These are phyloP conservation scores for Fissipunctia ypsillon DNA, from an alignment of 2,888 invertebrate species.

Conservation along the genomic window DNA sequence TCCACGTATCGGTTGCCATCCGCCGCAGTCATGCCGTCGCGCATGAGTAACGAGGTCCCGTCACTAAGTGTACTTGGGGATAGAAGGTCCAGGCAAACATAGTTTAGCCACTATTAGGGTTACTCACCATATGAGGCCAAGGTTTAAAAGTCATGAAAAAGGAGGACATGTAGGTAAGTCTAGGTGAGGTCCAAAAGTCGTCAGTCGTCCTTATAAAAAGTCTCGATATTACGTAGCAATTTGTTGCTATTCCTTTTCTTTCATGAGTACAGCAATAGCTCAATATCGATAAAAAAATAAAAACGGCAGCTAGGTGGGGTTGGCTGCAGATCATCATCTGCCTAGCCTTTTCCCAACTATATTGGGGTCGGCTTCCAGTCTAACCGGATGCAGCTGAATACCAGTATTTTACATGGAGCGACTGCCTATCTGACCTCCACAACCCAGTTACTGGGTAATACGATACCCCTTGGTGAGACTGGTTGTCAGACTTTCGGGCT, in stretches of 20 bases:
- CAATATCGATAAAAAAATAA: neutral
- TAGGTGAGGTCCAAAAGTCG: neutral
- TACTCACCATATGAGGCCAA: slow-evolving; percentile 5
- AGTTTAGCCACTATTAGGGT: slow-evolving; percentile 30
- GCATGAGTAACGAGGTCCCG: slow-evolving; percentile 81
- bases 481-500: no score
- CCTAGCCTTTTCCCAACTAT: no score
- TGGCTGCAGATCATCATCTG: no score
- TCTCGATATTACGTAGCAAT: neutral
- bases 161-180: neutral
- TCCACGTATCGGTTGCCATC: slow-evolving; percentile 81
- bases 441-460: no score
- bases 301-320: neutral
- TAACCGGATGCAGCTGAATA: no score
- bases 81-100: slow-evolving; percentile 58
- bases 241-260: neutral
- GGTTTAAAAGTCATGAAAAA: neutral
- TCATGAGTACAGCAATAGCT: neutral
- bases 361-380: no score
- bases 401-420: no score
- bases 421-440: no score
- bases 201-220: neutral
- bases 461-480: no score
- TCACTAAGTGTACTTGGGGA: slow-evolving; percentile 38
- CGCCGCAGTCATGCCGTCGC: slow-evolving; percentile 76